Base-by-base conservation (phyloP, 2,888 invertebrate species). In the Xanthorhoe designata region DNA sequence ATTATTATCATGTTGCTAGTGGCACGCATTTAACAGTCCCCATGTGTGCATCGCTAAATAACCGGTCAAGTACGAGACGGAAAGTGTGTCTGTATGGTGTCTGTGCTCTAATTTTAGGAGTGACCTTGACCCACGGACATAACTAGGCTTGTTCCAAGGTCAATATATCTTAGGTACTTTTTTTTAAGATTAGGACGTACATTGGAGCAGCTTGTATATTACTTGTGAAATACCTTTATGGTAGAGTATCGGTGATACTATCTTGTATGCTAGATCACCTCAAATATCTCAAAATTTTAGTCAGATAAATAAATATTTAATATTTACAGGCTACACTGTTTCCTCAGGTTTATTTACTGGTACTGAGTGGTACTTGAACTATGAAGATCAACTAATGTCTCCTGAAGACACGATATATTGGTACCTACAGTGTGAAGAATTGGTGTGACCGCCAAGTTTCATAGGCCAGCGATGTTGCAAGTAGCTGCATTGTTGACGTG, bases 401-500 rank as follows among this genome's bases (percentile, higher is more conserved):
- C 72, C 85, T 85, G 86, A 86, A 87, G 86, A 85, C 80, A 80
- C 75, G 75, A 74, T 79, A 75, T 78, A 81, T 80, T 58, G 75
- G 24, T 79, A 77, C 79, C 83, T 81, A 73, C 73, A 78, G 81
- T 80, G 81, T 80, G 80, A 80, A 83, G 80, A 86, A 87, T 86
- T 68, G 77, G 84, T 85, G 86, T 90, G 88, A 87, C 89, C 86
- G 86, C 85, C 83, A 86, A 81, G 83, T 83, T 83, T 87, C 86
- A 83, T 85, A 86, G 88, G 80, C 81, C 83, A 84, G 80, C 77
- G 74, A 79, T 84, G 84, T 91, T 91, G 89, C 91, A 92, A 93
- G 90, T 83, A 79, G 82, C 79, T 75, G 83, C 88, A 87, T 92
- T 92, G 91, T 92, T 87, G 83, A 82, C 83, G 82, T 82, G 89